phyloP scores from a whole-genome alignment of 2,113 vertebrate genomes.

The Tetraodon nigroviridis region DNA sequence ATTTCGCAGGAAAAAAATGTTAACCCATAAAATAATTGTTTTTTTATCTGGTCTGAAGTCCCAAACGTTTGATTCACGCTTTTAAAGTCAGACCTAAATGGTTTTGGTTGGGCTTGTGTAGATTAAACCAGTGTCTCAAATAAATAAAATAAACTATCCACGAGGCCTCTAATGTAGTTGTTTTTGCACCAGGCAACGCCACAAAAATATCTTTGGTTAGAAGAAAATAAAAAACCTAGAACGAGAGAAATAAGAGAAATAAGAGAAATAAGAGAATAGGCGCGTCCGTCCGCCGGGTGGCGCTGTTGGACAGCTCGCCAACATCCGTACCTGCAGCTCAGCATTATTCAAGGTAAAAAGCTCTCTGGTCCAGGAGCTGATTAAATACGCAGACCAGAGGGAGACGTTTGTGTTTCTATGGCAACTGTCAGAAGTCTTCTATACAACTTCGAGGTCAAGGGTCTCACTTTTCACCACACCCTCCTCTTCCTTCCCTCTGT shows the following conservation, averaged over 20 bases:
- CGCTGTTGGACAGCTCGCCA: conserved; percentile 25
- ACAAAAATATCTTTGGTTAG: conserved; percentile 73
- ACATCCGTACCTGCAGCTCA: conserved; percentile 55
- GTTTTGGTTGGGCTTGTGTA: conserved; percentile 18
- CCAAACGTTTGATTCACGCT: not conserved
- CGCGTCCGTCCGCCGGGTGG: conserved; percentile 62
- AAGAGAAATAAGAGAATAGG: conserved; percentile 47
- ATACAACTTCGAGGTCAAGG: too few relatives aligned
- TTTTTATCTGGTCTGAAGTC: too few relatives aligned
- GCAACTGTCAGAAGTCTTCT: conserved; percentile 4
- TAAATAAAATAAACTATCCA: conserved; percentile 58
- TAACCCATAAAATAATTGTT: too few relatives aligned
- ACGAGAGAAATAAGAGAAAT: conserved; percentile 39
- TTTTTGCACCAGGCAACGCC: conserved; percentile 73
- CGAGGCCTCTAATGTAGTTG: conserved; percentile 39
- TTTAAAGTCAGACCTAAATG: conserved; percentile 2
- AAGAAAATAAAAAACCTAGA: conserved; percentile 22
- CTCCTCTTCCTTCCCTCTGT: not conserved
- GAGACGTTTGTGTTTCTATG: conserved; percentile 12
- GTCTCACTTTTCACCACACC: not conserved
- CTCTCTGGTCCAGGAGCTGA: conserved; percentile 20
- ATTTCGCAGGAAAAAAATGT: too few relatives aligned
- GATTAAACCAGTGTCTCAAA: conserved; percentile 65
- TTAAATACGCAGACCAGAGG: not conserved
- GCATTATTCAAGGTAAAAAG: not conserved